Conservation (phyloP, 2,797 vertebrate species). For the Myiotriccus ornatus region DNA sequence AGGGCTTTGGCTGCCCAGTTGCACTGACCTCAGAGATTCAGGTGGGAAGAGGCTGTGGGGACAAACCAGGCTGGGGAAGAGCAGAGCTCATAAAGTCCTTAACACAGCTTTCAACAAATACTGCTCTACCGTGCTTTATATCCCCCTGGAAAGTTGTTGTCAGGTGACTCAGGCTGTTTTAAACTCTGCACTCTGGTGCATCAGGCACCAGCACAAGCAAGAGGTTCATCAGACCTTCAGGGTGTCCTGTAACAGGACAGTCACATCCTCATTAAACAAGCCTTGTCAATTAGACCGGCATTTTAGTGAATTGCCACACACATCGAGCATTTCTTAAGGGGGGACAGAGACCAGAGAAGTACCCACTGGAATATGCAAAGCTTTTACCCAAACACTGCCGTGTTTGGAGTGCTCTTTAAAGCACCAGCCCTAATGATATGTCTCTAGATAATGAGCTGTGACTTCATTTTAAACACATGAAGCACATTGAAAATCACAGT, state of each 20-base stretch:
- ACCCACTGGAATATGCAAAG: background rate
- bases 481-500: background rate
- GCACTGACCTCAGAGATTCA: background rate
- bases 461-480: background rate
- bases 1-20: background rate
- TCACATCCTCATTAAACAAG: background rate
- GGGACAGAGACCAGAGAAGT: background rate
- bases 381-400: background rate
- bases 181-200: background rate
- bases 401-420: background rate
- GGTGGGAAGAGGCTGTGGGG: background rate
- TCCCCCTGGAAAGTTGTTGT: background rate
- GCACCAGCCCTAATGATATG: background rate
- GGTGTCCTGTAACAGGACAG: background rate
- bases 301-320: background rate
- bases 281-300: fast-evolving
- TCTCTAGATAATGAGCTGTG: background rate
- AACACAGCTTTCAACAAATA: background rate
- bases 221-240: background rate
- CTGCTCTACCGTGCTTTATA: background rate
- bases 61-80: background rate
- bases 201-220: background rate
- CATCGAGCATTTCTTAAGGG: background rate
- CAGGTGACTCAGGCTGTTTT: background rate
- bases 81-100: background rate